Conservation (phyloP, 2,113 vertebrate species). For the Herpetotheres cachinnans region DNA sequence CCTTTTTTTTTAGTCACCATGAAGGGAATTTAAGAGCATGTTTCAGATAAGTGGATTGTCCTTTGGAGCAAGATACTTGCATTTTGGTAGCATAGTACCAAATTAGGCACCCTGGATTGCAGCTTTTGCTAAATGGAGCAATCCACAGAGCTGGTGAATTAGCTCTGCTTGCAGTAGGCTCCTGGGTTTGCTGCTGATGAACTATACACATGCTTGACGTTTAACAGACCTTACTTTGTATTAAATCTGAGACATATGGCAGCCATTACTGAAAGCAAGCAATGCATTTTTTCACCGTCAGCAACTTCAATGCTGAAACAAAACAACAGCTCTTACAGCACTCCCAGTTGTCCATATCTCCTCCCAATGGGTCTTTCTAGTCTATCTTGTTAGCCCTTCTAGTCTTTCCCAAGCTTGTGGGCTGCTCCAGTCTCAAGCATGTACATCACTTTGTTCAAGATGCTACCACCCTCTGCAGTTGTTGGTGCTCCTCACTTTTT, state of each 20-base stretch:
- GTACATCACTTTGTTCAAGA: background rate
- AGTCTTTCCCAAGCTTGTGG: background rate
- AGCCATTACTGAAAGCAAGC: slow-evolving; percentile 22
- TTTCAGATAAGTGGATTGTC: background rate
- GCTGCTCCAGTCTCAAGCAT: background rate
- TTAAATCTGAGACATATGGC: slow-evolving; percentile 25
- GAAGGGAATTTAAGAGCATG: background rate
- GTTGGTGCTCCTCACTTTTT: background rate
- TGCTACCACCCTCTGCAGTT: background rate
- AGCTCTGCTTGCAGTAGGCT: background rate
- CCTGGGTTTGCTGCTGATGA: background rate
- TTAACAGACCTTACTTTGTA: background rate
- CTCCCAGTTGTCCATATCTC: background rate
- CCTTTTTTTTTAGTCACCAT: background rate
- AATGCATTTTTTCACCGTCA: background rate
- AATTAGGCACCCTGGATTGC: background rate
- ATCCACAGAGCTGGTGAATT: background rate
- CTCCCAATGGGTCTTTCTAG: background rate
- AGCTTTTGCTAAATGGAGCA: background rate
- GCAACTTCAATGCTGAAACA: background rate
- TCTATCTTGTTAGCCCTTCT: background rate
- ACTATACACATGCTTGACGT: slow-evolving; percentile 5
- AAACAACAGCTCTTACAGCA: background rate
- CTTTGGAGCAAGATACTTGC: background rate
- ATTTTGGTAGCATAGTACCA: background rate